Conservation (phyloP, 2,888 invertebrate species). For the Nephrotoma appendiculata region DNA sequence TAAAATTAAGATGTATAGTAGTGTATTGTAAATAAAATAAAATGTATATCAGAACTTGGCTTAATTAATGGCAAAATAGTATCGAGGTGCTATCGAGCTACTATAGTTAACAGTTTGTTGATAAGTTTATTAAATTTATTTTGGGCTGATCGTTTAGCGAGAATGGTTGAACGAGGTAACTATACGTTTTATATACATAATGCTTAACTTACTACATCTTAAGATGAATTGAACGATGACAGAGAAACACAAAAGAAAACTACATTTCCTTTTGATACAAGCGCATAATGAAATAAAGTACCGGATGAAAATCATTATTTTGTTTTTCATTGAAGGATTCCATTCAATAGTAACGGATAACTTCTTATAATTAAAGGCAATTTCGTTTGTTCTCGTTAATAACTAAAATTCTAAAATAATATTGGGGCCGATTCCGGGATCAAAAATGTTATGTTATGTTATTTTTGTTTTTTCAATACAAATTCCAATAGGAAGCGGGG, state of each 20-base stretch:
- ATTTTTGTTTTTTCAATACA: no score
- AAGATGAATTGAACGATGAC: neutral
- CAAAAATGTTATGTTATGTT: no score
- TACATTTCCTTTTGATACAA: neutral
- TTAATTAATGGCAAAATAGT: no score
- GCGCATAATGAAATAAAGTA: neutral
- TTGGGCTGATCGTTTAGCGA: no score
- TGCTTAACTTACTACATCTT: neutral
- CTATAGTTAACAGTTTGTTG: no score
- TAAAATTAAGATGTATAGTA: neutral
- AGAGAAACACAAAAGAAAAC: neutral
- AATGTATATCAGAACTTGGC: neutral
- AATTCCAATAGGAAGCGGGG: no score
- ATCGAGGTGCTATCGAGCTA: no score
- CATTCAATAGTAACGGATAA: neutral
- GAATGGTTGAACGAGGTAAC: no score
- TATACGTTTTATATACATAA: no score
- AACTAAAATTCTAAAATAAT: no score
- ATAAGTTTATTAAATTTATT: no score
- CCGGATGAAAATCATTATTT: neutral
- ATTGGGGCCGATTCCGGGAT: no score
- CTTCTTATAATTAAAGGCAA: neutral
- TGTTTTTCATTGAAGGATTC: neutral
- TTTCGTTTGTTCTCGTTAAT: neutral
- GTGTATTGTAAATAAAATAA: neutral